Conservation (phyloP, 2,113 vertebrate species). For the Fregata magnificens region DNA sequence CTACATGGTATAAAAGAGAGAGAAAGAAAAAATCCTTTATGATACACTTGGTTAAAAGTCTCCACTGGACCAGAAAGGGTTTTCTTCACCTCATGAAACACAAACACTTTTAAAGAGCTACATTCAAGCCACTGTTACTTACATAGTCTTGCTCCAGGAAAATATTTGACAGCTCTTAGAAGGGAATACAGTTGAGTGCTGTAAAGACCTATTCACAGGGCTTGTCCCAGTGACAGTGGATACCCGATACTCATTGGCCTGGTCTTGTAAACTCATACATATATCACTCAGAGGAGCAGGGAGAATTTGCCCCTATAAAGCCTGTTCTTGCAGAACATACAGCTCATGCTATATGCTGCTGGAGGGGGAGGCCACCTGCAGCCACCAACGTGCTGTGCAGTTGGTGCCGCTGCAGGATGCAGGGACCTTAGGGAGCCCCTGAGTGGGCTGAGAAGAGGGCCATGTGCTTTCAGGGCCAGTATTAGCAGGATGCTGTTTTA, state of each 20-base stretch:
- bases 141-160: neutral
- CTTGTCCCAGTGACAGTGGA: neutral
- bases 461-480: neutral
- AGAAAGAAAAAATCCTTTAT: neutral
- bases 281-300: neutral
- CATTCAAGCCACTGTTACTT: neutral
- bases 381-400: fast-evolving
- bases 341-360: neutral
- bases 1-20: neutral
- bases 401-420: fast-evolving
- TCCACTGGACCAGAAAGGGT: neutral
- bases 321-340: neutral
- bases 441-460: neutral
- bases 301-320: neutral
- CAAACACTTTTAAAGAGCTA: neutral
- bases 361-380: fast-evolving
- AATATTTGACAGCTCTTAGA: neutral
- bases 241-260: neutral
- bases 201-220: neutral
- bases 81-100: slow-evolving; percentile 38
- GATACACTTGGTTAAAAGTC: neutral
- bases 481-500: neutral
- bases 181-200: neutral
- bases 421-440: fast-evolving
- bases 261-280: neutral